Base-by-base conservation (phyloP, 2,888 invertebrate genomes). In the Silvanus unidentatus region DNA sequence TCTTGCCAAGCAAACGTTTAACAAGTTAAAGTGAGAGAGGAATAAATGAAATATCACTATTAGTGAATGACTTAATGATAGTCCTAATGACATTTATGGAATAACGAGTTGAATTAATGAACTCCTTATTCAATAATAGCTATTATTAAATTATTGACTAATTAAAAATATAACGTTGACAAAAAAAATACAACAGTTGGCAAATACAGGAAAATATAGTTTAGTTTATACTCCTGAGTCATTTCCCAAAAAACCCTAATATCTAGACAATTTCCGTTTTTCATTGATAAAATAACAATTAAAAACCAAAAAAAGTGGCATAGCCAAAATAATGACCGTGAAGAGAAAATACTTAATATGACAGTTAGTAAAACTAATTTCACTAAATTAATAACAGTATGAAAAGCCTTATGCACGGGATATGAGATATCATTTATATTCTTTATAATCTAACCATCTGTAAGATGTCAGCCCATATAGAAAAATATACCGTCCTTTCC, bases 391-490 rank as follows among this genome's bases (percentile, higher is more conserved):
- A 22, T 22, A 22, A 22, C 8, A 8, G 22, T 22, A 22, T 22
- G 22, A 22, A 22, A 22, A 22, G 22, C 22, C 22, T 22, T 22
- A 37, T n/a, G 37, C 38, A 42, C 45, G 46, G n/a, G 47, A 48
- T 48, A 50, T 40, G 52, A 41, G 43, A 41, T 47, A 45, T 44
- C 52, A 48, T 54, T 52, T 50, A 58, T 57, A 51, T 47, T 52
- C 42, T 50, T 53, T 50, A 52, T 57, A 55, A 55, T 53, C 50
- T 49, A 51, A 53, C 59, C 62, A 60, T 60, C 60, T 62, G 62
- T 52, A 50, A 32, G 50, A 42, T 49, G 54, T 55, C 57, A 53
- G 52, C 40, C 37, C 14, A 37, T 41, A 37, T 39, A 45, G 38
- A 42, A 10, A 16, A 22, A 45, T 36, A 38, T 27, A 13, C 29